Base-by-base conservation (phyloP, 2,888 invertebrate genomes). In the Polymixis lichenea region DNA sequence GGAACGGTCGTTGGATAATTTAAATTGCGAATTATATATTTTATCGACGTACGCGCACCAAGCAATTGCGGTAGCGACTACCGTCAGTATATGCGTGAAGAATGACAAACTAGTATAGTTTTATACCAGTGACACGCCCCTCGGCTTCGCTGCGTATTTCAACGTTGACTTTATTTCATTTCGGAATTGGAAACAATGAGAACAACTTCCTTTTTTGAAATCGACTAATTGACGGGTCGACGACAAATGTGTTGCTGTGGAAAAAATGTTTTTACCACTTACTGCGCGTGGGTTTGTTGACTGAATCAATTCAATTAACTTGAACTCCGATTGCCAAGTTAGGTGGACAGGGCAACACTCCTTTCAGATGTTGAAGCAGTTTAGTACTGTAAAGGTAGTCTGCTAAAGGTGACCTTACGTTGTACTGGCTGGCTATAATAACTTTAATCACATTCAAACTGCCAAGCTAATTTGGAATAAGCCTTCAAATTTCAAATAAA, bases 31-130 rank as follows among this genome's bases (percentile, higher is more conserved):
- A 83, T 88, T 85, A 89, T 82, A 86, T 84, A 90, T 91, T 89
- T 90, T 90, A 89, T 90, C 83, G 87, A 87, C 88, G 88, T 90
- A 91, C 89, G 89, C 89, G 88, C 88, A 86, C 83, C 78, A 82
- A 85, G 90, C 91, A 91, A 91, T 92, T 90, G 92, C 91, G 89
- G 91, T 91, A 92, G 91, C 88, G 85, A 87, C 92, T 90, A 90
- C 92, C 88, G 91, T 83, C 83, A 80, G 86, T 78, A 89, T 90
- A 93, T 93, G 92, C 91, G 91, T 88, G 82, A 87, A 87, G 94
- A 94, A 94, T 93, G 93, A 91, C 90, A 93, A 93, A 91, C 88
- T 88, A 85, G 87, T 87, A 83, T 83, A 86, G 86, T 89, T 89
- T 86, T 85, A 89, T 75, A 80, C 75, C 58, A 70, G 25, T 73